Evolutionary conservation across 2,888 invertebrate genomes (phyloP).

Genomic region (Acanthoscelides obtectus): DNA sequence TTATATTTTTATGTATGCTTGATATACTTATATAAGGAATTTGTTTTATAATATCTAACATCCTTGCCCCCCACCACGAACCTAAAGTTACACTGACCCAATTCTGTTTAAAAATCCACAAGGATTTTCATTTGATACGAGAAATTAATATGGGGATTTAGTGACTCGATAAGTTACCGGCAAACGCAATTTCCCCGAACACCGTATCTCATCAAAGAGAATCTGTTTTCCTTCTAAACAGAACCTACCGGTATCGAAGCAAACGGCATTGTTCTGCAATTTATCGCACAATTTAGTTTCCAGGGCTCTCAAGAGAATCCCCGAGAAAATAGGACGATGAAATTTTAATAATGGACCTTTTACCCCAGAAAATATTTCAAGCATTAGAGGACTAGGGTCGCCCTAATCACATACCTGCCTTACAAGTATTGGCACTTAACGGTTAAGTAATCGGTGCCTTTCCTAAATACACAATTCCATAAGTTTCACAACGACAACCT

Average conservation of each 20-base stretch:
- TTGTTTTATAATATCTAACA: no score
- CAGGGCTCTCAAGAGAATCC: neutral
- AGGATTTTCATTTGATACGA: neutral
- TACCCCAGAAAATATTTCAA: no score
- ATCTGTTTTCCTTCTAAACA: neutral
- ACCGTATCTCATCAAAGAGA: neutral
- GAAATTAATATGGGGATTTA: neutral
- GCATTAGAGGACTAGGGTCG: no score
- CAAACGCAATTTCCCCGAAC: neutral
- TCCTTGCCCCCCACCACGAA: no score
- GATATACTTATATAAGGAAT: no score
- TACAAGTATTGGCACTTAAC: no score
- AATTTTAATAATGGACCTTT: constrained; percentile 1
- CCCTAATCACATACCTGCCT: no score
- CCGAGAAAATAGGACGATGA: neutral
- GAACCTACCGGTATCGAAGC: neutral
- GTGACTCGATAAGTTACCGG: neutral
- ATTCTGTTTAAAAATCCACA: neutral
- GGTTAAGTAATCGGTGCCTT: no score
- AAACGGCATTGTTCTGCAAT: neutral
- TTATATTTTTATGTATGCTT: no score
- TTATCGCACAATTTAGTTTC: neutral
- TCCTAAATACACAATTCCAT: no score
- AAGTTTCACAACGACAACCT: no score
- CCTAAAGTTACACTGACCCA: no score